Evolutionary conservation across 2,888 invertebrate genomes (phyloP).

Genomic region (Malthinus seriepunctatus): DNA sequence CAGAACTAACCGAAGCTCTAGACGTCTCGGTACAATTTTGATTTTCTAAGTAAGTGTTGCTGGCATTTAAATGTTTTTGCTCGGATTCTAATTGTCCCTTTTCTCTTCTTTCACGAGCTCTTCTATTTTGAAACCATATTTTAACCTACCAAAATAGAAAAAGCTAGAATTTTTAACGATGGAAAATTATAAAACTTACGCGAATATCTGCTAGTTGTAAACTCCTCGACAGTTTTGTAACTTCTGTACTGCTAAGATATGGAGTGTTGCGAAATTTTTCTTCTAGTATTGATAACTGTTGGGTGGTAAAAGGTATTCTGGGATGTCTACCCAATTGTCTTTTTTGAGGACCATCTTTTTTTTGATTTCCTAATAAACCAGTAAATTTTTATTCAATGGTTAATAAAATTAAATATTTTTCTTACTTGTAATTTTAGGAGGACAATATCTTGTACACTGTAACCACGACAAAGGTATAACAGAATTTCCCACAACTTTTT

Average conservation of each 20-base stretch:
- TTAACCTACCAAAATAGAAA: conserved; percentile 47
- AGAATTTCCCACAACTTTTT: conserved; percentile 1
- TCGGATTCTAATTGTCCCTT: conserved; percentile 41
- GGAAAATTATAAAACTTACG: conserved; percentile 54
- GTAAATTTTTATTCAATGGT: neutral
- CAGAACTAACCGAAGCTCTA: neutral
- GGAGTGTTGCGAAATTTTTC: conserved; percentile 68
- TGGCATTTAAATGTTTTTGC: neutral
- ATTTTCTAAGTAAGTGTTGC: neutral
- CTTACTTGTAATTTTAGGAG: conserved; percentile 72
- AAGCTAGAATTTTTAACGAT: neutral
- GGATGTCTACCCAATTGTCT: conserved; percentile 68
- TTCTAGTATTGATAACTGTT: conserved; percentile 70
- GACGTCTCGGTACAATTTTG: neutral
- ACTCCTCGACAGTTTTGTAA: conserved; percentile 64
- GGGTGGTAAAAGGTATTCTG: conserved; percentile 73
- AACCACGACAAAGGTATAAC: conserved; percentile 60
- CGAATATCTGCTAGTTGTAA: conserved; percentile 70
- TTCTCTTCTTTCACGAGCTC: conserved; percentile 75
- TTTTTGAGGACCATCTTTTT: conserved; percentile 54
- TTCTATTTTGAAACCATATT: conserved; percentile 83
- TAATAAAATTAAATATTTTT: conserved; percentile 24
- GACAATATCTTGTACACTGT: conserved; percentile 72
- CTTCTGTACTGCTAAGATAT: conserved; percentile 72
- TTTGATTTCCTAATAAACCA: conserved; percentile 45